These are phyloP conservation scores for Amblyteles armatorius DNA, from an alignment of 2,888 invertebrate genomes.

Conservation along the genomic window DNA sequence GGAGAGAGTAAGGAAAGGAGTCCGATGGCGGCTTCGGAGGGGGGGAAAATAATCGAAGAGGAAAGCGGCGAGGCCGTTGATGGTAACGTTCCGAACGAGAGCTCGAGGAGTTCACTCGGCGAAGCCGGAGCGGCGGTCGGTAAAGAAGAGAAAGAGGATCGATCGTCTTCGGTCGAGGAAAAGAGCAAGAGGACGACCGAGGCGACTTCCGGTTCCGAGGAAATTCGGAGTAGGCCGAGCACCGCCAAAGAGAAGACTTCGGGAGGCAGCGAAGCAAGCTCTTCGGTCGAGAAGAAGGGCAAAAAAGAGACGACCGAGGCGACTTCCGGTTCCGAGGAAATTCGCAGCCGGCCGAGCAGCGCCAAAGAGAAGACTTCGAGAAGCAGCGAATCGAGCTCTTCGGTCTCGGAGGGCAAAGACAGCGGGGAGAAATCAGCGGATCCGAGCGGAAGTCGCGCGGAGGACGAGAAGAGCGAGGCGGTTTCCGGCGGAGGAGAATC, in stretches of 20 bases:
- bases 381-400: constrained; percentile 28
- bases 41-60: constrained; percentile 79
- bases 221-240: constrained; percentile 19
- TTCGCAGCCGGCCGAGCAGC: constrained; percentile 24
- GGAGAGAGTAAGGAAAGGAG: constrained; percentile 28
- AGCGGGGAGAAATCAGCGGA: constrained; percentile 9
- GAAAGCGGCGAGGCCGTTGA: constrained; percentile 48
- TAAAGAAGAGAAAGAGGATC: constrained; percentile 24
- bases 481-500: background rate
- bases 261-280: constrained; percentile 21
- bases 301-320: constrained; percentile 31
- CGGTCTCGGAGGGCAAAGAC: constrained; percentile 8
- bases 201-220: constrained; percentile 42
- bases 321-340: constrained; percentile 39
- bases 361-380: constrained; percentile 28
- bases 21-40: constrained; percentile 2
- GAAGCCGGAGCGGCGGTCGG: constrained; percentile 54
- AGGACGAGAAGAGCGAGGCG: constrained; percentile 12
- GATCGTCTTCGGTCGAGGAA: constrained; percentile 60
- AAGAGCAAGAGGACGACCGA: constrained; percentile 24
- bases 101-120: constrained; percentile 21
- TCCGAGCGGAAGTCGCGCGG: background rate
- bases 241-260: constrained; percentile 40
- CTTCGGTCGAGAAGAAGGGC: background rate
- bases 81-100: constrained; percentile 3